These are phyloP conservation scores for Prosapia bicincta DNA, from an alignment of 2,888 invertebrate genomes.

Conservation along the genomic window DNA sequence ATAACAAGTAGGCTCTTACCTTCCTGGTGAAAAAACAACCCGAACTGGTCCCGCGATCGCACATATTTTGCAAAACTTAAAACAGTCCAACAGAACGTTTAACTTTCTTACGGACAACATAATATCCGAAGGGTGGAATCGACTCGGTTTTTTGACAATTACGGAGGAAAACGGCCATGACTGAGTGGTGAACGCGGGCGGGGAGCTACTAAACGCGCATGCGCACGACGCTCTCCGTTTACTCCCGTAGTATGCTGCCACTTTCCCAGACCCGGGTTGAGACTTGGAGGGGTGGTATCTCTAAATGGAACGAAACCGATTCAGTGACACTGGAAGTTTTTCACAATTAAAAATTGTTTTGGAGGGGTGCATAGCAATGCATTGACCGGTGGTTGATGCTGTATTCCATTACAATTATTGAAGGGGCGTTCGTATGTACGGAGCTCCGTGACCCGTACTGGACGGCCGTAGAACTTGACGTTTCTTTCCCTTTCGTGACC, in stretches of 20 bases:
- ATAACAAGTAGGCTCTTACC: slow-evolving; percentile 45
- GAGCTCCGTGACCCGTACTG: no score
- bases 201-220: slow-evolving; percentile 21
- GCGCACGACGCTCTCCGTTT: slow-evolving; percentile 18
- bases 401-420: no score
- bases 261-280: slow-evolving; percentile 27
- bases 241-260: slow-evolving; percentile 27
- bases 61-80: slow-evolving; percentile 49
- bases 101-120: neutral
- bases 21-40: slow-evolving; percentile 66
- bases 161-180: slow-evolving; percentile 28
- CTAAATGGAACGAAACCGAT: neutral
- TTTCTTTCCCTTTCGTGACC: no score
- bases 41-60: slow-evolving; percentile 63
- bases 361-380: no score
- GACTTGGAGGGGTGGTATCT: slow-evolving; percentile 12
- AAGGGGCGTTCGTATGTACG: no score
- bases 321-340: neutral
- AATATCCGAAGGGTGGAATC: neutral
- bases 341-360: neutral
- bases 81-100: neutral
- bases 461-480: no score
- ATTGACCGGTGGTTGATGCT: no score
- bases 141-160: slow-evolving; percentile 24
- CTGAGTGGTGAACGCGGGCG: slow-evolving; percentile 25